Evolutionary conservation across 2,797 vertebrate species (phyloP).

Genomic region (Prunella strophiata): DNA sequence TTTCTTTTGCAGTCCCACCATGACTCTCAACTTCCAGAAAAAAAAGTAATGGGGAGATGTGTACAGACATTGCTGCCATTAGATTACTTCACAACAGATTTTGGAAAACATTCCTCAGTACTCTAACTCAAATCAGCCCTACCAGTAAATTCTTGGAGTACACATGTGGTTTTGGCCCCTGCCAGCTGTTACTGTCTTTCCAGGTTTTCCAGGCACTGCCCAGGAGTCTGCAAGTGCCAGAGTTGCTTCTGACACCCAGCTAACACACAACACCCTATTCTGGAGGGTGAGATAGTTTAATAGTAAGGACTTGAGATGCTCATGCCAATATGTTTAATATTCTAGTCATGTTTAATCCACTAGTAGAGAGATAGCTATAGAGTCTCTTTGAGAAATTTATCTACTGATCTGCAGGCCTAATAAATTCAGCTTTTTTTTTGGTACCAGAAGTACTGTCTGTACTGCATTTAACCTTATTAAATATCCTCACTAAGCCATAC

Average conservation of each 20-base stretch:
- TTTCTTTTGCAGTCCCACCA: background rate
- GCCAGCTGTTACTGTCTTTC: background rate
- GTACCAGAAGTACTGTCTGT: background rate
- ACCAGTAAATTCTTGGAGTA: background rate
- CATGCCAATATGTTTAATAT: background rate
- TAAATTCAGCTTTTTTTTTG: background rate
- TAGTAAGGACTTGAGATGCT: background rate
- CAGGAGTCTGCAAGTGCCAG: background rate
- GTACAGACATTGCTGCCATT: background rate
- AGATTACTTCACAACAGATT: background rate
- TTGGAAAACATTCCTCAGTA: background rate
- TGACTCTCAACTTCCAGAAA: rapidly evolving
- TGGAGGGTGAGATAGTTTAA: background rate
- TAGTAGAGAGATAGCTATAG: background rate
- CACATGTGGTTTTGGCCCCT: background rate
- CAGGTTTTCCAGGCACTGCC: background rate
- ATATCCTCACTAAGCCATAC: background rate
- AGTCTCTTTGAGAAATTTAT: conserved; percentile 12
- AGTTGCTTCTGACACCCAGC: background rate
- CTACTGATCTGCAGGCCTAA: background rate
- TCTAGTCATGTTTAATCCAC: background rate
- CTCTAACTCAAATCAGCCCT: background rate
- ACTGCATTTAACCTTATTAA: background rate
- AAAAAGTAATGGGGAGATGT: rapidly evolving
- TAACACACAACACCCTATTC: background rate